Percentiles rank a stretch among this genome's conserved stretches.
Conservation (phyloP, 2,888 invertebrate species). For the Drosophila nr. perissopoda region DNA sequence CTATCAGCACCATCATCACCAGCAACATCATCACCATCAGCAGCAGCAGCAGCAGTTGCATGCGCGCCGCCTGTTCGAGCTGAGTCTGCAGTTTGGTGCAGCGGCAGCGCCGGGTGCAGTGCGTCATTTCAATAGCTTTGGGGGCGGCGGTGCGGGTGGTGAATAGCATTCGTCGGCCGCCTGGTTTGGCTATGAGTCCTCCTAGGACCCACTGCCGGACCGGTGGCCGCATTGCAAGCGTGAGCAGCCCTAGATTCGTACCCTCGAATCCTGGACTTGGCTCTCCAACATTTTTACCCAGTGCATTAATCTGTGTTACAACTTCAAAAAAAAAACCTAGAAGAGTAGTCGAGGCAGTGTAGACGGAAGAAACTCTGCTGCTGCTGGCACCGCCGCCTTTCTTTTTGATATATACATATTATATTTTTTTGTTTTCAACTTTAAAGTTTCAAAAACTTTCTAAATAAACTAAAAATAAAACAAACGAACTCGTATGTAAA, state of each 20-base stretch:
- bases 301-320: conserved; percentile 84
- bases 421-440: conserved; percentile 37
- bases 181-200: conserved; percentile 83
- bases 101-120: conserved; percentile 84
- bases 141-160: conserved; percentile 83
- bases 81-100: conserved; percentile 85
- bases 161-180: conserved; percentile 85
- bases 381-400: conserved; percentile 36
- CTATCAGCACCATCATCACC: conserved; percentile 84
- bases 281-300: conserved; percentile 63
- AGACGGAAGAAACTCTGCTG: conserved; percentile 17
- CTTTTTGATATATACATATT: conserved; percentile 17
- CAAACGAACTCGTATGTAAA: conserved; percentile 20
- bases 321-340: conserved; percentile 34
- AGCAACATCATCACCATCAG: conserved; percentile 85
- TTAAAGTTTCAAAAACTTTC: conserved; percentile 70
- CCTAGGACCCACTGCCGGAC: conserved; percentile 71
- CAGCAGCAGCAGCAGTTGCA: conserved; percentile 85
- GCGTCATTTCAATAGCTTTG: conserved; percentile 84
- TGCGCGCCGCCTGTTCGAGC: conserved; percentile 85
- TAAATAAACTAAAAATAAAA: conserved; percentile 22
- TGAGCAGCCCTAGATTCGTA: conserved; percentile 48
- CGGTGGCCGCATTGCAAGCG: conserved; percentile 68
- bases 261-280: background rate
- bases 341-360: conserved; percentile 40